Evolutionary conservation across 2,797 vertebrate species (phyloP).

Genomic region (Poeciliopsis infans): DNA sequence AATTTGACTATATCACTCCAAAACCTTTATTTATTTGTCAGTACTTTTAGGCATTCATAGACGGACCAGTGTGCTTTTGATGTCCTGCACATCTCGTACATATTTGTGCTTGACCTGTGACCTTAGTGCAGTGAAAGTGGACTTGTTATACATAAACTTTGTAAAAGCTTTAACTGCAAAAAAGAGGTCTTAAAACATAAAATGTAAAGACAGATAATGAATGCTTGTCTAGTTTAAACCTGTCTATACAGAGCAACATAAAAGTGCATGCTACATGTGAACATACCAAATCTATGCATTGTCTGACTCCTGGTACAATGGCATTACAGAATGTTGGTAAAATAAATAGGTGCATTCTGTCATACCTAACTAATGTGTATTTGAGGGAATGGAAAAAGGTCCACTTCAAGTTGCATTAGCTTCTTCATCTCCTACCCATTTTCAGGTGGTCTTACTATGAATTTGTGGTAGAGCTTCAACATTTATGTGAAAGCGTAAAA

Average conservation of each 20-base stretch:
- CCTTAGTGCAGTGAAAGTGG: not conserved
- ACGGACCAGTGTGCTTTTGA: too few relatives aligned
- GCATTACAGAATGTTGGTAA: not conserved
- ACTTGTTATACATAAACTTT: not conserved
- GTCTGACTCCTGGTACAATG: not conserved
- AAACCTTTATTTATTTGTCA: too few relatives aligned
- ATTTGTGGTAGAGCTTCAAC: slow-evolving; percentile 19
- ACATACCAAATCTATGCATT: not conserved
- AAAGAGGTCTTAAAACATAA: not conserved
- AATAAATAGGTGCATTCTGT: not conserved
- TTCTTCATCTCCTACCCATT: slow-evolving; percentile 20
- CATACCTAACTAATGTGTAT: not conserved
- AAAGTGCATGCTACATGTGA: not conserved
- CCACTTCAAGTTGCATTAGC: not conserved
- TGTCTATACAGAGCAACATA: not conserved
- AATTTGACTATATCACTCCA: too few relatives aligned
- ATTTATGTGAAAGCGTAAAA: slow-evolving; percentile 11
- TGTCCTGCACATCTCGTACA: too few relatives aligned
- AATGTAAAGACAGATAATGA: not conserved
- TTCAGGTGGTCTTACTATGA: slow-evolving; percentile 1
- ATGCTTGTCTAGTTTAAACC: not conserved
- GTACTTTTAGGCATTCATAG: too few relatives aligned
- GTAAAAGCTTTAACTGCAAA: not conserved
- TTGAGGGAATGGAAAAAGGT: not conserved
- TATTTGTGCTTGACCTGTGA: not conserved